These are phyloP conservation scores for Otolemur crassicaudatus DNA, from an alignment of 2,797 vertebrate genomes.

Conservation along the genomic window DNA sequence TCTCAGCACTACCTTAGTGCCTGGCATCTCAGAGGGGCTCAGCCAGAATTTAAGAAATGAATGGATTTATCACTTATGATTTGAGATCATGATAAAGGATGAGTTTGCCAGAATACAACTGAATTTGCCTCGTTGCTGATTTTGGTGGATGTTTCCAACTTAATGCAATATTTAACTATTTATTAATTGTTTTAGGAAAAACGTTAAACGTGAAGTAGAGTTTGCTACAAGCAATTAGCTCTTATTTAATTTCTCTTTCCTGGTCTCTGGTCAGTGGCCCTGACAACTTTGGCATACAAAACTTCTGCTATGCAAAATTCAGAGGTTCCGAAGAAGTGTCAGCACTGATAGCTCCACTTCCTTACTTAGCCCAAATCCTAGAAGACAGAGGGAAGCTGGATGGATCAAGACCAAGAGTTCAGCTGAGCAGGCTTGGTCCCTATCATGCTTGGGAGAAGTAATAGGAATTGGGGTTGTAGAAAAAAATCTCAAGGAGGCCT, in stretches of 20 bases:
- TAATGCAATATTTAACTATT: not conserved
- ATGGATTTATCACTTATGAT: not conserved
- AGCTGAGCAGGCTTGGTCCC: not conserved
- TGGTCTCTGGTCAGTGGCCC: constrained; percentile 34
- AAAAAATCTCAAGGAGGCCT: not conserved
- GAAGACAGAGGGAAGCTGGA: not conserved
- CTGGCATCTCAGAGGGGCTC: not conserved
- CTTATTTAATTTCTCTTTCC: constrained; percentile 55
- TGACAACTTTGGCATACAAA: not conserved
- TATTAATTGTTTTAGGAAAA: constrained; percentile 22
- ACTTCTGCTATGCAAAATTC: not conserved
- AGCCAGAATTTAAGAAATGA: not conserved
- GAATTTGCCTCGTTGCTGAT: constrained; percentile 36
- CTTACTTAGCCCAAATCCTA: not conserved
- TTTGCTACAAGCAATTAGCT: constrained; percentile 16
- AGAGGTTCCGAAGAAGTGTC: constrained; percentile 6
- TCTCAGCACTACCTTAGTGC: not conserved
- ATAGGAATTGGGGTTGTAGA: not conserved
- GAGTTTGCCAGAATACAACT: not conserved
- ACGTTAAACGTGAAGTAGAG: not conserved
- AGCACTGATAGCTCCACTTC: not conserved
- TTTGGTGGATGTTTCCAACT: not conserved
- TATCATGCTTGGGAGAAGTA: not conserved
- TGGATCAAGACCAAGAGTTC: not conserved
- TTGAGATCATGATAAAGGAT: not conserved